Evolutionary conservation across 2,113 vertebrate genomes (phyloP), one percentile per base, ranked within the genome.

Genomic region (Helogale parvula): DNA sequence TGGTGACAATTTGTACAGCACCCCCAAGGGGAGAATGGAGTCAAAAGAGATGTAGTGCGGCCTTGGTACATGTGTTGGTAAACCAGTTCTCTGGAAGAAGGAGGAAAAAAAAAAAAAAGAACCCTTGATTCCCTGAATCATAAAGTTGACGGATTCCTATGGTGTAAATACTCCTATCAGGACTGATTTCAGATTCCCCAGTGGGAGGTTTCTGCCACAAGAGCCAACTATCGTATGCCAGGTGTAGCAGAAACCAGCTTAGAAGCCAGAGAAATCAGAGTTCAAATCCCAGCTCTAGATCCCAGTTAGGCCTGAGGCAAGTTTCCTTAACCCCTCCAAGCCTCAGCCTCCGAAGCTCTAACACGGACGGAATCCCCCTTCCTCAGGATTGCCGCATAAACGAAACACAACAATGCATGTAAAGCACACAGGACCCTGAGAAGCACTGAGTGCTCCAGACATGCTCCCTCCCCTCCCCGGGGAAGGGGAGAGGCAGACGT

Each of bases 191-290:
- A 82, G 80, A 68, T 68, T n/a, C 45, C 71, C 41, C 16, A 0
- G 45, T 1, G 29, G 41, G 7, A 38, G 0, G 1, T 29, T 29
- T 29, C n/a, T 31, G 25, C 9, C 50, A 4, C 1, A n/a, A 14
- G 66, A 89, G 47, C n/a, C 29, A 29, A 69, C 21, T 7, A 41
- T 54, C 29, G 33, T 5, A 50, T 54, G 13, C 5, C 1, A 1
- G 14, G 2, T 21, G 21, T 33, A 33, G 41, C 17, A 81, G 41
- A 77, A 83, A 83, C 10, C 84, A 33, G 54, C 60, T 41, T 50
- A 88, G 41, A 54, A 69, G 54, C 15, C 86, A 83, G 29, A 45
- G 69, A 54, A 72, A 52, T 13, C 65, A 85, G 63, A 14, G 9
- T 31, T 85, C 57, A 47, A 38, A 29, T 82, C 38, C 57, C 29